Evolutionary conservation across 2,797 vertebrate species (phyloP), one percentile per base, ranked within the genome.

Genomic region (Centropyge bicolor): DNA sequence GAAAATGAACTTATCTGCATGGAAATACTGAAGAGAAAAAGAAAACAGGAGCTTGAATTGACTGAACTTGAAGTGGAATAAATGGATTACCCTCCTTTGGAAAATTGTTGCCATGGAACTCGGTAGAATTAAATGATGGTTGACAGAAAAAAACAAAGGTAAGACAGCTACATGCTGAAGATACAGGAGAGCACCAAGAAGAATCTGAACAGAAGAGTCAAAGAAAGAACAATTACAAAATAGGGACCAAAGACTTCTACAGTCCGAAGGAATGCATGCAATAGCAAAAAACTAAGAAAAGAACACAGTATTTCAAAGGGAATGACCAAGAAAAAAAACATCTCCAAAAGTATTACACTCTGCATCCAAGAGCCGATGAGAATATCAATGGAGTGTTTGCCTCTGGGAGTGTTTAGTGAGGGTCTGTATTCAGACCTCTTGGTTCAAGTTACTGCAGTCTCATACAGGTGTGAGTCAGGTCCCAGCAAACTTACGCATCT

Each of bases 201-300:
- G 81, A 89, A 82, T 65, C 55, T 80, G 72, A 80, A 83, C 67
- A 60, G 68, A 72, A 72, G 49, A 86, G 73, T 74, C 61, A 24
- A 88, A 59, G 81, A 84, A 81, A 83, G 71, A 86, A 72, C 51
- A 55, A 71, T 73, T 64, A 64, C 56, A 68, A 45, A 82, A 85
- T 74, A 84, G 83, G 90, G 92, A 94, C 91, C 94, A 95, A 92
- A 94, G 87, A 90, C 80, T 84, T 85, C 62, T 70, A 56, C 86
- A 83, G 88, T 86, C 76, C 79, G 85, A 80, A 82, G 79, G 83
- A 90, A 87, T 70, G 70, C 66, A 84, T 75, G 80, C 57, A 64
- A 76, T 59, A 67, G 69, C 43, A 83, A 70, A 70, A 60, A 70
- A 77, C n/a, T 63, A 27, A 46, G 31, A 31, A 46, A 60, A 48